These are phyloP conservation scores for Tupaia tana DNA, from an alignment of 2,113 vertebrate genomes.

Conservation along the genomic window DNA sequence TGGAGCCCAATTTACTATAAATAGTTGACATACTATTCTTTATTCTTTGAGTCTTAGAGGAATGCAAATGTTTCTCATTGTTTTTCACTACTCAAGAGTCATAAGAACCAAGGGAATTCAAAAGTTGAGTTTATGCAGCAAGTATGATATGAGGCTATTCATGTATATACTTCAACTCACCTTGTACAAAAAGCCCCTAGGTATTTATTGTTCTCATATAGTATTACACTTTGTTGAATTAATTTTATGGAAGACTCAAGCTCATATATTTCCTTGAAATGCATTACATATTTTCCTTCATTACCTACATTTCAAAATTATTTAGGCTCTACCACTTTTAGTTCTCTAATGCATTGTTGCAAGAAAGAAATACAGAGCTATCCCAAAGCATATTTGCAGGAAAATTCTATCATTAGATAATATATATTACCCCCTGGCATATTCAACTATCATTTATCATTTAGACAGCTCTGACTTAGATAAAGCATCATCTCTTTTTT, in stretches of 20 bases:
- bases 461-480: constrained; percentile 31
- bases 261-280: constrained; percentile 39
- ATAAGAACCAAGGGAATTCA: background rate
- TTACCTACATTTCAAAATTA: constrained; percentile 61
- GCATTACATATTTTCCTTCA: constrained; percentile 21
- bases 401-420: constrained; percentile 38
- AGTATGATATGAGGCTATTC: background rate
- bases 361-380: constrained; percentile 56
- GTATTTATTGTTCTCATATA: constrained; percentile 50
- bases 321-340: constrained; percentile 36
- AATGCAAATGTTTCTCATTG: constrained; percentile 37
- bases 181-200: background rate
- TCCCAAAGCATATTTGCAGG: background rate
- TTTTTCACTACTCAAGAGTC: constrained; percentile 39
- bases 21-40: background rate
- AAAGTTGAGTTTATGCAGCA: constrained; percentile 36
- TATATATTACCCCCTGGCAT: background rate
- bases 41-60: background rate
- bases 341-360: constrained; percentile 40
- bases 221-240: constrained; percentile 33
- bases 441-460: constrained; percentile 12
- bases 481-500: background rate
- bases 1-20: background rate
- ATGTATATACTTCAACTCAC: background rate
- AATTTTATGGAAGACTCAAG: constrained; percentile 45